Base-by-base conservation (phyloP, 2,797 vertebrate genomes). In the Scolopax rusticola region DNA sequence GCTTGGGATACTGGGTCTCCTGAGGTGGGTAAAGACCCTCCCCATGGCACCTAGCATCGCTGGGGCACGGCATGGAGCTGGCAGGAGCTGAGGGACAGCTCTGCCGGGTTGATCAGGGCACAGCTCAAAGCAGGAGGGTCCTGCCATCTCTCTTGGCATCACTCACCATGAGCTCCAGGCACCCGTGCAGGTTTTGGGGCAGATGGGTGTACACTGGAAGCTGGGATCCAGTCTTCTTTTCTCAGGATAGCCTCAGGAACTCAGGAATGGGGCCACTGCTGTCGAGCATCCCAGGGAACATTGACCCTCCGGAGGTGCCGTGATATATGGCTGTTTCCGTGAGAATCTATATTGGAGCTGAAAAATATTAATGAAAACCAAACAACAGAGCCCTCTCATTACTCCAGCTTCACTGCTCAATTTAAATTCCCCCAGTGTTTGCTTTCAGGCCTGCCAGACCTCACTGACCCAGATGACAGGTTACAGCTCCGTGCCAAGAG, bases 1-100 rank as follows among this genome's bases (percentile, higher is more conserved):
- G 59, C 24, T 48, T 41, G 56, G 21, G 23, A 12, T 33, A 15
- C 64, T 56, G 86, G n/a, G 50, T 53, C 9, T 21, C 25, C 14
- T 0, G 1, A 0, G 2, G 1, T 6, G 4, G 48, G 8, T 2
- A 18, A 15, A 63, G 14, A 38, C 27, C 50, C 61, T 79, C 43
- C 21, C 70, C 41, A 10, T 1, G 5, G 32, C 32, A 41, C 33
- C 38, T 8, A 9, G 18, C 15, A 63, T 50, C 7, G 2, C 3
- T 1, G 32, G 54, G 60, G 16, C 73, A 78, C 3, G 12, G 61
- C 0, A 1, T 13, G 53, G 65, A 67, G 53, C 70, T 84, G 63
- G 81, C 70, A 81, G 61, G 40, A 65, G 23, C 30, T 7, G 2
- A 93, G 36, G 36, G 7, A 16, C 18, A 53, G 67, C n/a, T 50